Percentiles rank a stretch among this genome's conserved stretches.
Evolutionary conservation across 1,140 invertebrate genomes (phyloP).

Genomic region (Drosophila sulfurigaster): DNA sequence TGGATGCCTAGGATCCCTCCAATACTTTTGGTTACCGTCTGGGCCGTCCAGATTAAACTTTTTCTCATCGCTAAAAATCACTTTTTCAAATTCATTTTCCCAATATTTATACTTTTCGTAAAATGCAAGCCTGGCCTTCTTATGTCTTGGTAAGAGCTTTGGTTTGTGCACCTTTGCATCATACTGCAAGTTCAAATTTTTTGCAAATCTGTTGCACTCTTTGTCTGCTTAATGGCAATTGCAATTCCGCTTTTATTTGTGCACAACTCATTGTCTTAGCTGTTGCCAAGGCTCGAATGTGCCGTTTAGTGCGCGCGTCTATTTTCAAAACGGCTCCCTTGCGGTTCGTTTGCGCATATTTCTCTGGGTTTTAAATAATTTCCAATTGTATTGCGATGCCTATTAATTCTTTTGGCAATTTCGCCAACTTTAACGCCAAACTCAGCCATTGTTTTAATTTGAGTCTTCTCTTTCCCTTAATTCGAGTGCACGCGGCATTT

Average conservation of each 20-base stretch:
- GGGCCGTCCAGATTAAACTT: slow-evolving; percentile 27
- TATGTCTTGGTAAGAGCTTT: slow-evolving; percentile 4
- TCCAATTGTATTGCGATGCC: slow-evolving; percentile 4
- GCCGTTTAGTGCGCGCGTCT: neutral
- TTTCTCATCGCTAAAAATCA: slow-evolving; percentile 26
- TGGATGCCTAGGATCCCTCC: slow-evolving; percentile 12
- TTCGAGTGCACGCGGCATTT: too few relatives aligned
- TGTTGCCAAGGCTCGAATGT: neutral
- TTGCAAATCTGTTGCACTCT: neutral
- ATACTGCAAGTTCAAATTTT: too few relatives aligned
- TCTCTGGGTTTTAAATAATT: slow-evolving; percentile 6
- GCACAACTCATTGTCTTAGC: neutral
- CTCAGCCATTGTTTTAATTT: too few relatives aligned
- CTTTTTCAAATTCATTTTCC: slow-evolving; percentile 8
- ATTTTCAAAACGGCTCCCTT: neutral
- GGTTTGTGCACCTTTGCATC: neutral
- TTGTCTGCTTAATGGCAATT: slow-evolving; percentile 3
- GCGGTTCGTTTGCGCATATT: too few relatives aligned
- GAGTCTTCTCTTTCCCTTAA: too few relatives aligned
- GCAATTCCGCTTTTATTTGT: slow-evolving; percentile 4
- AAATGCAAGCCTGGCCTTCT: slow-evolving; percentile 11
- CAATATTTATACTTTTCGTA: slow-evolving; percentile 16
- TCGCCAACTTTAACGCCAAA: too few relatives aligned
- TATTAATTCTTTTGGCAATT: neutral
- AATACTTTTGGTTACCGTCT: slow-evolving; percentile 22